These are phyloP conservation scores for Macrobrachium nipponense DNA, from an alignment of 1,140 invertebrate genomes.

Conservation along the genomic window DNA sequence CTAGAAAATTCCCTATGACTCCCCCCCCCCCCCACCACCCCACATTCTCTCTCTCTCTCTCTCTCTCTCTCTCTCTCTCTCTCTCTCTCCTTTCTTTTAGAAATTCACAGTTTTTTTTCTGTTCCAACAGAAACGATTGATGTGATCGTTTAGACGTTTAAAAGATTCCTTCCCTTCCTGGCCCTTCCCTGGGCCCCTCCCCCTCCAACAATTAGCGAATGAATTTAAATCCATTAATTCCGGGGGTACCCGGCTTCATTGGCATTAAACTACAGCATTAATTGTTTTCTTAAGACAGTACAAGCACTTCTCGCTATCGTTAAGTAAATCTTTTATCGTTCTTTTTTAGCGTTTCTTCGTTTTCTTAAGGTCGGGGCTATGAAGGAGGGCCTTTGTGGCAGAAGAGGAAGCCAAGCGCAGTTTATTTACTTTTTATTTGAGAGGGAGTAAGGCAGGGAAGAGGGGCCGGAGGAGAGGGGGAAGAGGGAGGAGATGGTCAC, in stretches of 20 bases:
- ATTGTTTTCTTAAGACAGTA: conserved; percentile 1
- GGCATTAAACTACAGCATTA: conserved; percentile 13
- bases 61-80: conserved; percentile 34
- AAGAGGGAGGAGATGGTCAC: too few species aligned
- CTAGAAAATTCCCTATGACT: not conserved
- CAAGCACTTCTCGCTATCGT: conserved; percentile 24
- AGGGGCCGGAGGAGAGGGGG: not conserved
- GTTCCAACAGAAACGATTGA: not conserved
- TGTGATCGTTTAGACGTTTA: too few species aligned
- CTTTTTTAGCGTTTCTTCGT: conserved; percentile 1
- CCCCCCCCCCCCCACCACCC: not conserved
- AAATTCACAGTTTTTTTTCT: not conserved
- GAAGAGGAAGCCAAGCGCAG: not conserved
- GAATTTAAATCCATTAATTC: too few species aligned
- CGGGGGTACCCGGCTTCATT: not conserved
- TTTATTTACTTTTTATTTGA: conserved; percentile 10
- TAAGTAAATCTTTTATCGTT: conserved; percentile 35
- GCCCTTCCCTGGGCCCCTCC: too few species aligned
- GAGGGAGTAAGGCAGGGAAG: not conserved
- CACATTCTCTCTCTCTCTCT: not conserved
- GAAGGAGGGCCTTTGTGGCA: conserved; percentile 9
- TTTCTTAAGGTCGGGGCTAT: conserved; percentile 19
- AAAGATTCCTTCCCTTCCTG: not conserved
- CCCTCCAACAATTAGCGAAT: too few species aligned
- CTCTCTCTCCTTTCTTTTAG: conserved; percentile 22